phyloP scores from a whole-genome alignment of 2,888 invertebrate species.

The Spialia ferax region DNA sequence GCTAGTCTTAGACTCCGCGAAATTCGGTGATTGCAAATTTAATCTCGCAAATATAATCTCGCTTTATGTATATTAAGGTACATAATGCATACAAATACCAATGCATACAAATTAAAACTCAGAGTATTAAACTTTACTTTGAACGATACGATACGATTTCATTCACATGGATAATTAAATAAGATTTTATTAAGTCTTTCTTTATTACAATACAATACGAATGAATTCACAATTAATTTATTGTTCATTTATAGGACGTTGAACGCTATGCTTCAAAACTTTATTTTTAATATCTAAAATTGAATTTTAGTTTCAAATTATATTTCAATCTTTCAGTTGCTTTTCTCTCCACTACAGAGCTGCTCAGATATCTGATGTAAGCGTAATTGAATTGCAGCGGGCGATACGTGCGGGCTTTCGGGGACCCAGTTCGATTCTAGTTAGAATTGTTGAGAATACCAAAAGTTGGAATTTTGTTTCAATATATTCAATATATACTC shows the following conservation, averaged over 20 bases:
- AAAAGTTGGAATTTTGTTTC: neutral
- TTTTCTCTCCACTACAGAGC: constrained; percentile 4
- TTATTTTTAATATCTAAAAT: neutral
- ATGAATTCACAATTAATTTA: too few species aligned
- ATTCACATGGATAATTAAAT: too few species aligned
- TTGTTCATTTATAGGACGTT: too few species aligned
- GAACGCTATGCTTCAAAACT: neutral
- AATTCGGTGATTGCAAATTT: too few species aligned
- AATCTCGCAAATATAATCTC: too few species aligned
- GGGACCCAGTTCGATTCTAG: constrained; percentile 7
- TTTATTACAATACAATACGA: too few species aligned
- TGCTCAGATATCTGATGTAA: constrained; percentile 21
- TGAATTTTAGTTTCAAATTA: neutral
- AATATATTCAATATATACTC: neutral
- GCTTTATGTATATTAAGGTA: too few species aligned
- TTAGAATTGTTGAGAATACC: neutral
- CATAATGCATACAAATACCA: too few species aligned
- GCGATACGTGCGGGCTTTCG: constrained; percentile 15
- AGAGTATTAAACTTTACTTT: neutral
- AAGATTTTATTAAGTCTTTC: too few species aligned
- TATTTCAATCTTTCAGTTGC: constrained; percentile 20
- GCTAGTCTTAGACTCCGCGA: too few species aligned
- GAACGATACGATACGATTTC: too few species aligned
- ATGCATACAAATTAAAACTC: too few species aligned
- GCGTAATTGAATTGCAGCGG: constrained; percentile 28